Conservation (phyloP, 2,888 invertebrate species). For the Auanema sp. region DNA sequence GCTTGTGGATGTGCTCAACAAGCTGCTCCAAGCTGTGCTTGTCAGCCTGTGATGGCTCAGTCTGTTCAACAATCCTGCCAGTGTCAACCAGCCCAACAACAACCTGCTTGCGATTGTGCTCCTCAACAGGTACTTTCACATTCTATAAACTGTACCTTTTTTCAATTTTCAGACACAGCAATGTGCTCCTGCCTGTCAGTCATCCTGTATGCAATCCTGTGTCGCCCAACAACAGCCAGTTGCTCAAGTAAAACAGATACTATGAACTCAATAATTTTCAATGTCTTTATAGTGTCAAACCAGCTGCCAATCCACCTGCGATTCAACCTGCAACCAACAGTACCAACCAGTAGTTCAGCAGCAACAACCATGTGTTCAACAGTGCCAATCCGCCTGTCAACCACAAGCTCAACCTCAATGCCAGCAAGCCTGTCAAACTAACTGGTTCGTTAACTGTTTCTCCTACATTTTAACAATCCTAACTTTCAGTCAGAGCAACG, state of each 20-base stretch:
- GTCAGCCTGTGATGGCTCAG: slow-evolving; percentile 26
- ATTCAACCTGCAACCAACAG: slow-evolving; percentile 21
- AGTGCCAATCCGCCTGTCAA: slow-evolving; percentile 34
- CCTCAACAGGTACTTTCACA: slow-evolving; percentile 6
- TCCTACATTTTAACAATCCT: not conserved
- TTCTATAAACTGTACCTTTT: not conserved
- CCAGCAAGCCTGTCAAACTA: slow-evolving; percentile 9
- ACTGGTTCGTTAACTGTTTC: not conserved
- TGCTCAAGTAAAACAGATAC: slow-evolving; percentile 6
- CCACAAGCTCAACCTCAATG: slow-evolving; percentile 10
- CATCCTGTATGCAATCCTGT: slow-evolving; percentile 32
- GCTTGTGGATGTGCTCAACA: slow-evolving; percentile 39
- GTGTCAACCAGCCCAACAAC: slow-evolving; percentile 34
- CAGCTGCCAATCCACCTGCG: slow-evolving; percentile 33
- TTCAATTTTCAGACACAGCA: slow-evolving; percentile 24
- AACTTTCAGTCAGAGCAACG: slow-evolving; percentile 19
- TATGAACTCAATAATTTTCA: slow-evolving; percentile 5
- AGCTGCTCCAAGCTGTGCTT: slow-evolving; percentile 24
- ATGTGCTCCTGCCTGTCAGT: slow-evolving; percentile 34
- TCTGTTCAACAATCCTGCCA: slow-evolving; percentile 31
- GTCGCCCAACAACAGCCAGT: slow-evolving; percentile 32
- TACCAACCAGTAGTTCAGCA: slow-evolving; percentile 31
- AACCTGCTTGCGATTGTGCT: slow-evolving; percentile 12
- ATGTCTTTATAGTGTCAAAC: slow-evolving; percentile 28
- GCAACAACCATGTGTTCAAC: slow-evolving; percentile 30